Evolutionary conservation across 1,140 invertebrate species (phyloP), one percentile per base, ranked within the genome.

Genomic region (Anagrus nilaparvatae): DNA sequence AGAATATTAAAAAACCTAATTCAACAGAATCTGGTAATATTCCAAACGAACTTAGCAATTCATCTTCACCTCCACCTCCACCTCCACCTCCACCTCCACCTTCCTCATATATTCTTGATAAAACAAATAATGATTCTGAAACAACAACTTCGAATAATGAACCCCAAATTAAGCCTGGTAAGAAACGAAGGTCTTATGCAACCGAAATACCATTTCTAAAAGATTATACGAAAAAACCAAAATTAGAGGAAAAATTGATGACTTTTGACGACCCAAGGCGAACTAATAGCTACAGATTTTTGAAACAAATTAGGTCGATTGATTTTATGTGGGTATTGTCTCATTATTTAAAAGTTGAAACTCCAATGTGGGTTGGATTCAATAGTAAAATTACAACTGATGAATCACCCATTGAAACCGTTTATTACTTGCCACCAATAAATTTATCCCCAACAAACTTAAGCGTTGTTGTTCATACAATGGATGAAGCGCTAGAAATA

Each of bases 401-500:
- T 33, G 33, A 36, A 9, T 32, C 24, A 20, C 8, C 2, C 4
- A 46, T 14, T 27, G 55, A 58, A 40, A 54, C 44, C 45, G 35
- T 58, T 31, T 45, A 24, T 3, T 59, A 59, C 35, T 39, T 59
- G 9, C 40, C 52, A 18, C 39, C 49, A 8, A 63, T 62, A 18
- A 62, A 65, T 51, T 7, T n/a, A 13, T 60, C 55, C 9, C 58
- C 56, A 17, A 64, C 61, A 32, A 46, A 46, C 43, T 40, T 13
- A 23, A 24, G 48, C 30, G 55, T 62, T 18, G 55, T 67, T 7
- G 8, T 13, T 1, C 30, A 47, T 42, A 49, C 45, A 1, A 35
- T 47, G 42, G 19, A 16, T 5, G 37, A 44, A 28, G 29, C 20
- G 24, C 28, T 27, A 30, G 10, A 38, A 38, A 39, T 39, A 18